Evolutionary conservation across 2,888 invertebrate species (phyloP), one percentile per base, ranked within the genome.

Genomic region (Cerceris rybyensis): DNA sequence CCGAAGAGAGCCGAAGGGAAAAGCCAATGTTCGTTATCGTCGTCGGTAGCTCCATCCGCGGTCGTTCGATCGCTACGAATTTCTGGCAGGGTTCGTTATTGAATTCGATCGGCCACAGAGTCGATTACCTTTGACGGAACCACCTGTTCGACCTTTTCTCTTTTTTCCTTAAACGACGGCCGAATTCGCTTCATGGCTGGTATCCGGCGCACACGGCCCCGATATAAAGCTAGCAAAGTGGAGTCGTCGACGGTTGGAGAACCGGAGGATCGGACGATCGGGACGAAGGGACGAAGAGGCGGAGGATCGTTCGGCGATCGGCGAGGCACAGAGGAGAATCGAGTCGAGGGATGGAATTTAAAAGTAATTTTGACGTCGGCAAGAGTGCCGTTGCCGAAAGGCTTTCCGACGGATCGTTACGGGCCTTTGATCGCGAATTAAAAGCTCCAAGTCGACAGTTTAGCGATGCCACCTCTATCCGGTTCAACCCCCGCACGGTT

Each of bases 391-490:
- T 55, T 61, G 69, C 78, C 81, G 81, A 81, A 83, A 85, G 83
- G 83, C 78, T 76, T 76, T 70, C 80, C 85, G 84, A 82, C 82
- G 81, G 85, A 85, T 85, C 86, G 85, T 85, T 85, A 85, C 84
- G 74, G 70, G 87, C 89, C 91, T 91, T 91, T 92, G 91, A 92
- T 91, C 90, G 88, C 87, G 89, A 90, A 91, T 92, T 91, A 91
- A 91, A 91, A 90, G 90, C 88, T 87, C 81, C 82, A 90, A 91
- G 90, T 90, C 89, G 87, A 90, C 87, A 86, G 89, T 88, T 86
- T 86, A 86, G 84, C 86, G 85, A 86, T 85, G 87, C 83, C 87
- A 88, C 84, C 85, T 85, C 84, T 82, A 85, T 85, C 83, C 70
- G 67, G 28, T 65, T 65, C 68, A 55, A 59, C 52, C 60, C 49